These are phyloP conservation scores for Scaptomyza hsui DNA, from an alignment of 1,140 invertebrate genomes.

Conservation along the genomic window DNA sequence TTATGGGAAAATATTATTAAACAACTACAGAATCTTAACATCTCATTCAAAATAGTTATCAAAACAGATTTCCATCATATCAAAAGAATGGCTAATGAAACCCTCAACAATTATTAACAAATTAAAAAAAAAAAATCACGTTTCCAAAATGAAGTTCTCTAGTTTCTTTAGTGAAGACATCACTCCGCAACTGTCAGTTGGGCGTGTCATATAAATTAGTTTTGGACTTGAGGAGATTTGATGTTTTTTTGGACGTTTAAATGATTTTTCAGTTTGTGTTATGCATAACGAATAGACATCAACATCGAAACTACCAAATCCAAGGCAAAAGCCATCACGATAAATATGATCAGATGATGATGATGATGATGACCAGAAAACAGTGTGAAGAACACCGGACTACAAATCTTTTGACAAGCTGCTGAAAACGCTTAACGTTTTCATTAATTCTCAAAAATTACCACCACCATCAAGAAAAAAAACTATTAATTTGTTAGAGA, in stretches of 20 bases:
- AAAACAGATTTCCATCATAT: neutral
- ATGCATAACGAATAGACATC: constrained; percentile 45
- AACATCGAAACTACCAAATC: constrained; percentile 13
- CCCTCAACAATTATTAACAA: neutral
- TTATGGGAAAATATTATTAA: no score
- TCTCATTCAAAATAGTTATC: no score
- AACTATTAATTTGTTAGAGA: constrained; percentile 44
- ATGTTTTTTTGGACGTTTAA: constrained; percentile 17
- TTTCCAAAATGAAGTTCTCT: constrained; percentile 5
- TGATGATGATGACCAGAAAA: constrained; percentile 1
- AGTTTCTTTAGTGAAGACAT: constrained; percentile 21
- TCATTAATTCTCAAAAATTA: constrained; percentile 56
- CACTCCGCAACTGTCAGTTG: constrained; percentile 39
- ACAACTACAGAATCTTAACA: no score
- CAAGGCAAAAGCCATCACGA: constrained; percentile 60
- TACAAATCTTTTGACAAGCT: constrained; percentile 58
- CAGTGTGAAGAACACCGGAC: constrained; percentile 6
- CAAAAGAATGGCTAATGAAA: neutral
- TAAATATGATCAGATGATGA: constrained; percentile 7
- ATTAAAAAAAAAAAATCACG: neutral
- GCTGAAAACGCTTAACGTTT: constrained; percentile 75
- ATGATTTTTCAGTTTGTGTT: constrained; percentile 20
- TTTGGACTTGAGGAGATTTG: constrained; percentile 16
- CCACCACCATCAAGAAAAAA: constrained; percentile 3
- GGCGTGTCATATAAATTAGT: constrained; percentile 49